phyloP scores from a whole-genome alignment of 2,888 invertebrate species.

The Adelognathus sp. region DNA sequence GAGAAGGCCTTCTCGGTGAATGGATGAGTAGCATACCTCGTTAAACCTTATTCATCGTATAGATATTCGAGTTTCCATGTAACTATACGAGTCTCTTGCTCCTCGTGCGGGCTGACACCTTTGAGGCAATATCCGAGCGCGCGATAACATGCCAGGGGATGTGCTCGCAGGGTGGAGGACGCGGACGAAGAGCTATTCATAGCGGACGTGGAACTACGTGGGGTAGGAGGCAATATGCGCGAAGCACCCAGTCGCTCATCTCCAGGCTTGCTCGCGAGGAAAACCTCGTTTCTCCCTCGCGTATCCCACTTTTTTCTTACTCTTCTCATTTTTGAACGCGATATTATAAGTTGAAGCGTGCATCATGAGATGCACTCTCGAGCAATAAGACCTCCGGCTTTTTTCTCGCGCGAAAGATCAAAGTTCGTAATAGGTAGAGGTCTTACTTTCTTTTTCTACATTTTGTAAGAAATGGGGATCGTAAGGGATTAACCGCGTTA shows the following conservation, averaged over 20 bases:
- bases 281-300: constrained; percentile 50
- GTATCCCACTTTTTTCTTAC: constrained; percentile 31
- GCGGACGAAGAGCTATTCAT: constrained; percentile 48
- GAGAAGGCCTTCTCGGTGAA: constrained; percentile 22
- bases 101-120: constrained; percentile 47
- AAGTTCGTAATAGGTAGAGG: constrained; percentile 1
- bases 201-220: constrained; percentile 37
- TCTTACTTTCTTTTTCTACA: neutral
- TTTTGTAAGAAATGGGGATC: neutral
- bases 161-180: constrained; percentile 8
- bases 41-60: constrained; percentile 48
- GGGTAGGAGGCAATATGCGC: constrained; percentile 62
- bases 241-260: constrained; percentile 55
- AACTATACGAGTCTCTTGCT: constrained; percentile 24
- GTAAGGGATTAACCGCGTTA: neutral
- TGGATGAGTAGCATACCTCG: constrained; percentile 46
- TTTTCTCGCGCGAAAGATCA: constrained; percentile 16
- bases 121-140: constrained; percentile 56
- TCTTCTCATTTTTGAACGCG: constrained; percentile 32
- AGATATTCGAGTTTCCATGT: constrained; percentile 27
- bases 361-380: neutral
- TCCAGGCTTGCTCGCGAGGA: constrained; percentile 42
- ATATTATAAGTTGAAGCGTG: constrained; percentile 31
- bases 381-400: neutral
- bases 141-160: constrained; percentile 46